phyloP scores from a whole-genome alignment of 92 coral and sea anemone species.

The Parazoanthus atlanticus region DNA sequence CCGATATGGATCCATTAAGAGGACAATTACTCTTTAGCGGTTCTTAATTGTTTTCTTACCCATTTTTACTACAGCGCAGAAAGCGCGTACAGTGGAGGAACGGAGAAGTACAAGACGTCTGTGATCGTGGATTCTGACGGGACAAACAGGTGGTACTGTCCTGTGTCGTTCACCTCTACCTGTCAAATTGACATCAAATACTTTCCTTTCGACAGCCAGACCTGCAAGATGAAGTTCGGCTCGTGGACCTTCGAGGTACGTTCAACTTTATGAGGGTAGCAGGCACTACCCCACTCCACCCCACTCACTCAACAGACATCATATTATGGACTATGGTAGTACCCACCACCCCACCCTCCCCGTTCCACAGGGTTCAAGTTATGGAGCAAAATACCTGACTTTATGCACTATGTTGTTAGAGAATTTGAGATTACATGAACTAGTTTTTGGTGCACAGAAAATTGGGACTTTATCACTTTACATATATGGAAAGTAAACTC shows the following conservation, averaged over 20 bases:
- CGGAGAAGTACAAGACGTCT: conserved; percentile 92
- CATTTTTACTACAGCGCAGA: conserved; percentile 70
- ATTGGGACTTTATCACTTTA: too few species aligned
- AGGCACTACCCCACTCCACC: neutral
- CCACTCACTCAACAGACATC: too few species aligned
- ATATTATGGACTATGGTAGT: too few species aligned
- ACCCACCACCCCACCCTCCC: too few species aligned
- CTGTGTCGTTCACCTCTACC: conserved; percentile 93
- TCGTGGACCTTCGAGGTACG: conserved; percentile 94
- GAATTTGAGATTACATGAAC: too few species aligned
- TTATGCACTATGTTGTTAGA: too few species aligned
- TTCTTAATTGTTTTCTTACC: neutral
- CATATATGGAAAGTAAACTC: too few species aligned
- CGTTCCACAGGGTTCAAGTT: too few species aligned
- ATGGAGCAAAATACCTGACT: too few species aligned
- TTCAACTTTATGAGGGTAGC: neutral
- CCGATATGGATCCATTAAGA: neutral
- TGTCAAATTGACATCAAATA: conserved; percentile 88
- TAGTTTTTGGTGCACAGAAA: too few species aligned
- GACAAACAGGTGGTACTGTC: conserved; percentile 83
- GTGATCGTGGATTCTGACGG: conserved; percentile 82
- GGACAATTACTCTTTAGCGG: neutral
- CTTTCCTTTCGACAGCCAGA: conserved; percentile 94
- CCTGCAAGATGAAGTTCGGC: conserved; percentile 88
- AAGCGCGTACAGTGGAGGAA: conserved; percentile 90